Evolutionary conservation across 2,888 invertebrate genomes (phyloP).

Genomic region (Eurois occulta): DNA sequence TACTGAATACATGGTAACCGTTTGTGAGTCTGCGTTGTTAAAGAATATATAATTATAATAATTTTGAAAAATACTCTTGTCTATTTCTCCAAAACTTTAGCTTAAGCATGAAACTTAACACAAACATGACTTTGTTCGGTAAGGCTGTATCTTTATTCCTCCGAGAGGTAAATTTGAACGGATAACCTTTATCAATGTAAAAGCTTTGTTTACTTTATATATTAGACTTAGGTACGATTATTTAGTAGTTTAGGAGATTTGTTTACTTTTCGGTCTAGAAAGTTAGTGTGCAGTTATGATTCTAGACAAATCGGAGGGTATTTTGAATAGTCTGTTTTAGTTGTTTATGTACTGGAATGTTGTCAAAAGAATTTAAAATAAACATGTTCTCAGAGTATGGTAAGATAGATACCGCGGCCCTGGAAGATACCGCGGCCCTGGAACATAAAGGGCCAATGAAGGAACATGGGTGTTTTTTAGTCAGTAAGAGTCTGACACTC

Average conservation of each 20-base stretch:
- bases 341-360: background rate
- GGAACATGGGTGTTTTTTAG: too few species aligned
- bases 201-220: slow-evolving; percentile 9
- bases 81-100: background rate
- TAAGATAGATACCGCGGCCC: too few species aligned
- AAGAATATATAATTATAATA: too few species aligned
- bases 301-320: background rate
- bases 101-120: background rate
- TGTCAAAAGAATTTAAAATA: background rate
- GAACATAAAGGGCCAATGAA: too few species aligned
- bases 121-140: background rate
- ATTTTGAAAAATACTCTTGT: background rate
- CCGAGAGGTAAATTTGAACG: background rate
- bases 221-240: background rate
- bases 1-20: too few species aligned
- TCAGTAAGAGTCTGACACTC: too few species aligned
- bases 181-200: slow-evolving; percentile 8
- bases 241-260: background rate
- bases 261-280: background rate
- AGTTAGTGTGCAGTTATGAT: background rate
- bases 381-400: background rate
- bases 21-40: too few species aligned
- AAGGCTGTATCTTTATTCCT: slow-evolving; percentile 7
- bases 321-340: background rate
- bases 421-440: too few species aligned